Base-by-base conservation (phyloP, 2,888 invertebrate species). In the Nephrotoma flavescens region DNA sequence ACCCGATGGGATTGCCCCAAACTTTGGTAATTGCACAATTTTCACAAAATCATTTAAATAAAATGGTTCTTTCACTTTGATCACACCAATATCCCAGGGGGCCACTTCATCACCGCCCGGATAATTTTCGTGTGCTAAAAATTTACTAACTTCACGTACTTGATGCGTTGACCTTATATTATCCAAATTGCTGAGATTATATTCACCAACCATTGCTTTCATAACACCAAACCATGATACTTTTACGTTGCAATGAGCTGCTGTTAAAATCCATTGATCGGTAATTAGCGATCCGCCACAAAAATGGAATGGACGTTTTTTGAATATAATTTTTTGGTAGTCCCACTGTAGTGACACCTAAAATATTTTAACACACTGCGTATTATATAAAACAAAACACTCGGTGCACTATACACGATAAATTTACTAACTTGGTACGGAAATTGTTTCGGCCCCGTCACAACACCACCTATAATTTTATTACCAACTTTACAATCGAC, bases 311-410 rank as follows among this genome's bases (percentile, higher is more conserved):
- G 44, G 44, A 12, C 15, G 84, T 84, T 84, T 84, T 84, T 84
- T 84, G 31, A 71, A 84, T 4, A 84, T 42, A 42, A 84, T 42
- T 84, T 84, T 84, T 42, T 42, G 15, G n/a, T 42, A 84, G 6
- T 84, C 42, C 86, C 86, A 86, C 31, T 47, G 86, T 41, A 86
- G 47, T 31, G 86, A 86, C 4, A 86, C 45, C 86, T 86, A 86
- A 44, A 86, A 52, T n/a, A n/a, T n/a, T 19, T 12, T 6, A 44
- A 31, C 86, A 86, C 41, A n/a, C 6, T 6, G 2, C 12, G 5
- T 42, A 19, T 83, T 42, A 19, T 83, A 41, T 83, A n/a, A 84
- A 84, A 41, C 41, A 83, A 9, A 83, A 12, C 19, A 83, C 42
- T n/a, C 15, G 42, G n/a, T 5, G 42, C 42, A 84, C 12, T 3